Evolutionary conservation across 37 sponge, comb jelly and placozoan genomes (phyloP).

Genomic region (Eunapius fragilis): DNA sequence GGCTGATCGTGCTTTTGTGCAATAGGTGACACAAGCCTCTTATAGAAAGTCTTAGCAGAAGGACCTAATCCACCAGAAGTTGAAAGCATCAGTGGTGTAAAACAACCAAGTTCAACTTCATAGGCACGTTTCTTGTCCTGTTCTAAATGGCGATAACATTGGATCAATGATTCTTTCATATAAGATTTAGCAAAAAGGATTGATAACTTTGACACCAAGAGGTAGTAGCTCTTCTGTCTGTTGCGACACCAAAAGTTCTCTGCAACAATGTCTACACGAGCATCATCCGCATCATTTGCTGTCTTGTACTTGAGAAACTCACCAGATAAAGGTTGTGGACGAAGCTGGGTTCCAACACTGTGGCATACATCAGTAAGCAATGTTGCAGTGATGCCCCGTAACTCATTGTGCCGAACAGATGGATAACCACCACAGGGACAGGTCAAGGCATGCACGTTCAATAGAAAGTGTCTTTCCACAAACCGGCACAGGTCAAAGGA

Average conservation of each 20-base stretch:
- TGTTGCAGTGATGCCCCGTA: constrained; percentile 41
- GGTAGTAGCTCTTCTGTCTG: constrained; percentile 11
- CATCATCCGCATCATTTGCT: constrained; percentile 44
- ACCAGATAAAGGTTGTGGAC: constrained; percentile 26
- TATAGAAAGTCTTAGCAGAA: no score
- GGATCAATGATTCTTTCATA: constrained; percentile 5
- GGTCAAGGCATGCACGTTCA: constrained; percentile 28
- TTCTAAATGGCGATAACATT: constrained; percentile 23
- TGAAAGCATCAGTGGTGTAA: no score
- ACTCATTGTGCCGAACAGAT: constrained; percentile 31
- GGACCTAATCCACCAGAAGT: no score
- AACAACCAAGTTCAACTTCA: constrained; percentile 4
- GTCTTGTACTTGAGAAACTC: constrained; percentile 9
- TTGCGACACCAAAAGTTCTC: constrained; percentile 37
- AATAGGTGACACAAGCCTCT: no score
- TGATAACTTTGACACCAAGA: constrained; percentile 15
- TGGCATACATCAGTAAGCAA: constrained; percentile 46
- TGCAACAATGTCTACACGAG: constrained; percentile 31
- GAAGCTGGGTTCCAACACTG: constrained; percentile 32
- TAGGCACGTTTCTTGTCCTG: constrained; percentile 18
- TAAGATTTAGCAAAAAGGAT: constrained; percentile 9
- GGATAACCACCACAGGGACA: constrained; percentile 31
- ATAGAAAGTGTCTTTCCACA: neutral
- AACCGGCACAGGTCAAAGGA: neutral
- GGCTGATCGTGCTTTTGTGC: no score